Evolutionary conservation across 2,888 invertebrate species (phyloP).

Genomic region (Lordiphosa andalusiaca): DNA sequence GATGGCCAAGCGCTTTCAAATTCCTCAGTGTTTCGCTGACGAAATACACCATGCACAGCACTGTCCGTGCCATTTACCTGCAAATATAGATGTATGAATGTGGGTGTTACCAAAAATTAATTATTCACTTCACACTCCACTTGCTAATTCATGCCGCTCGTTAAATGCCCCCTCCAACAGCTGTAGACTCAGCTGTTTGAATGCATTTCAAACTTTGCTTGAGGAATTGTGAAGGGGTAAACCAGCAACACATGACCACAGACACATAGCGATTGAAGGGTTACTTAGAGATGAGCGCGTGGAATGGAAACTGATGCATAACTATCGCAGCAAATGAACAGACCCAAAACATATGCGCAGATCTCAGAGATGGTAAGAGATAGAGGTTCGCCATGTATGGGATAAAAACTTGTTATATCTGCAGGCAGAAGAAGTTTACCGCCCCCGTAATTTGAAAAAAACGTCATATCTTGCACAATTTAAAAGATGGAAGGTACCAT

Average conservation of each 20-base stretch:
- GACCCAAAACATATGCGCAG: no score
- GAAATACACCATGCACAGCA: conserved; percentile 77
- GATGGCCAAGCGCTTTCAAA: conserved; percentile 69
- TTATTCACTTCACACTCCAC: no score
- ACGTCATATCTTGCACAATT: no score
- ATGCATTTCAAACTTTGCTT: conserved; percentile 38
- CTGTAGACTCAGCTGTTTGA: conserved; percentile 42
- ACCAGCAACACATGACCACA: conserved; percentile 28
- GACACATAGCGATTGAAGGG: conserved; percentile 14
- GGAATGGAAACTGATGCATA: background rate
- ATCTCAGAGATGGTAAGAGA: no score
- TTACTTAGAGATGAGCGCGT: conserved; percentile 20
- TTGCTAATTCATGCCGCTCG: conserved; percentile 4
- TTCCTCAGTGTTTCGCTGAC: conserved; percentile 73
- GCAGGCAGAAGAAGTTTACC: no score
- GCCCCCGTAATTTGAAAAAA: no score
- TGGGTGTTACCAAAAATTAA: background rate
- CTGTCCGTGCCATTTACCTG: conserved; percentile 73
- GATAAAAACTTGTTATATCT: no score
- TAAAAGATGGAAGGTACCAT: no score
- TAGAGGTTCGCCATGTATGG: no score
- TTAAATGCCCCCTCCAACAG: conserved; percentile 3
- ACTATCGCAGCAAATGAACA: no score
- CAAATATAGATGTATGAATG: conserved; percentile 20
- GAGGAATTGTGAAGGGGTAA: conserved; percentile 15